Conservation (phyloP, 1,140 invertebrate species). For the Drosophila ercepeae region DNA sequence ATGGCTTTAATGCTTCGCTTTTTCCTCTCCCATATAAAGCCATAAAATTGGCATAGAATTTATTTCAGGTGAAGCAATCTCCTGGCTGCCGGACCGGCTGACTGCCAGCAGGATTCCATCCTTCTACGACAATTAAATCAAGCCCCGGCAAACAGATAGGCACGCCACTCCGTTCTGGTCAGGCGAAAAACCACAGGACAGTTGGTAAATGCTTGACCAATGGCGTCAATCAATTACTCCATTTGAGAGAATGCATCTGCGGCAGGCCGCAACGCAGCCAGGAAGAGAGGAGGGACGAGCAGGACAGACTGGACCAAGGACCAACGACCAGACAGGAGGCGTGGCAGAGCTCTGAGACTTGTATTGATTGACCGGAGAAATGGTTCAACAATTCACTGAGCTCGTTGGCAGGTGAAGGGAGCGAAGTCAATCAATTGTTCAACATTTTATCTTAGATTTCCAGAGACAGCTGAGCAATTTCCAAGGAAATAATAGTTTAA, state of each 20-base stretch:
- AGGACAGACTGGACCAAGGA: neutral
- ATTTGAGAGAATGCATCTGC: slow-evolving; percentile 27
- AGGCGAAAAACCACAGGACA: neutral
- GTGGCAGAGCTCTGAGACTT: neutral
- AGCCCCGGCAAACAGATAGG: no score
- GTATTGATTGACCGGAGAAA: slow-evolving; percentile 18
- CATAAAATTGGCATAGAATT: neutral
- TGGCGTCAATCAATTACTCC: slow-evolving; percentile 47
- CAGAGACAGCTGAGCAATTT: neutral
- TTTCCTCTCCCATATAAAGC: slow-evolving; percentile 5
- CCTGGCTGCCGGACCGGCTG: neutral
- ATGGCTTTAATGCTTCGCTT: slow-evolving; percentile 12
- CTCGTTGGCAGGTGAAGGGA: neutral
- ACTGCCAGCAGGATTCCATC: neutral
- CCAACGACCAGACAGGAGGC: slow-evolving; percentile 5
- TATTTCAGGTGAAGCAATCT: neutral
- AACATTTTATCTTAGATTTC: neutral
- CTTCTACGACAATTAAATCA: slow-evolving; percentile 9
- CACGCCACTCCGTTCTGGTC: neutral
- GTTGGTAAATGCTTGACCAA: slow-evolving; percentile 34
- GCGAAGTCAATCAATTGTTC: neutral
- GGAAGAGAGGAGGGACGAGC: neutral
- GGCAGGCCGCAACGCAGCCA: neutral
- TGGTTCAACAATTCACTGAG: slow-evolving; percentile 2
- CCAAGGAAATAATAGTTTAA: neutral